Base-by-base conservation (phyloP, 2,888 invertebrate genomes). In the Heliconius charithonia region DNA sequence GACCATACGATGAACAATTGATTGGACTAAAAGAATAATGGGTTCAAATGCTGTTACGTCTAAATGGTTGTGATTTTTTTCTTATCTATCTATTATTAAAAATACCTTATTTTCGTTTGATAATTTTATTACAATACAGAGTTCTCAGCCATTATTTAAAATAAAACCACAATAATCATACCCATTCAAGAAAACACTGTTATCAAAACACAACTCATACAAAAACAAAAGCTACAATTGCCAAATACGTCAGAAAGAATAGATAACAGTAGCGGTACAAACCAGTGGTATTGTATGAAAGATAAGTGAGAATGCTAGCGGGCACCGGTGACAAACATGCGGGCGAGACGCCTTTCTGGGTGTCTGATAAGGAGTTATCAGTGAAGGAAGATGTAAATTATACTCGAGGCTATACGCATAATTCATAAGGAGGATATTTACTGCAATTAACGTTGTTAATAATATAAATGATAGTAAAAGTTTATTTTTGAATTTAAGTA, bases 261-360 rank as follows among this genome's bases (percentile, higher is more conserved):
- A 80, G 59, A 80, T 80, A 81, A 77, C 77, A 0, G 22, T 67
- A 77, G 77, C 77, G 16, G 25, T 29, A 63, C 62, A 63, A 12
- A n/a, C 22, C n/a, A 59, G n/a, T n/a, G 56, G 56, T 19, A 77
- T 80, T 80, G 79, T 77, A 77, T 77, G 77, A 71, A 63, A 80
- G 80, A 81, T 81, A 81, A 81, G 77, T 81, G 75, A 75, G 72
- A 74, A 66, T 69, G 81, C 77, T 77, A 75, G 77, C 75, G 74
- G 75, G 77, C 77, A 59, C 75, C 62, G 65, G 77, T 75, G 80
- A 80, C 77, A 80, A 80, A 77, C 75, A 80, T 80, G 77, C 77
- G 77, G 71, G 77, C 63, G 77, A 75, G 77, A 80, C 73, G 79
- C 79, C 79, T 76, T 76, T 79, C 69, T 51, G 79, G 62, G 73